A percentile compares a stretch with the other conserved stretches of the same genome.
These are phyloP conservation scores for Esox lucius DNA, from an alignment of 2,797 vertebrate genomes.

Conservation along the genomic window DNA sequence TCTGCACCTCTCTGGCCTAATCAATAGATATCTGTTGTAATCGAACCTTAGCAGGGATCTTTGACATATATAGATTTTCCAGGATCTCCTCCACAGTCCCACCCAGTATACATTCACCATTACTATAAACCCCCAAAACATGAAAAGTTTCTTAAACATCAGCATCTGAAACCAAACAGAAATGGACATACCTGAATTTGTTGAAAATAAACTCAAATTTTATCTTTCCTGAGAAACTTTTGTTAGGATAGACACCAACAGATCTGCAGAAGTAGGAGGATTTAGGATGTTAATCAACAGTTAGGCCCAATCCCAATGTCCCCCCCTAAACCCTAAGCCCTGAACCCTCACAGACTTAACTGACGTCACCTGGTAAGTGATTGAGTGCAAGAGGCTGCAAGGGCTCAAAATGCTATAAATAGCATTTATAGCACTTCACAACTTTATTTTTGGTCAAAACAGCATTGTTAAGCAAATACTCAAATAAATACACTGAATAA, in stretches of 20 bases:
- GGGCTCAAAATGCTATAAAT: too few species aligned
- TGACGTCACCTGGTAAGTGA: too few species aligned
- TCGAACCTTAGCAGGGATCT: not conserved
- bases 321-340: too few species aligned
- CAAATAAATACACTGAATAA: too few species aligned
- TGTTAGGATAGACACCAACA: not conserved
- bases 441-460: too few species aligned
- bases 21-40: constrained; percentile 6
- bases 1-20: not conserved
- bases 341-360: too few species aligned
- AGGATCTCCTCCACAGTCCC: not conserved
- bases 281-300: not conserved
- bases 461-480: too few species aligned
- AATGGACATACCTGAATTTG: not conserved
- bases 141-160: not conserved
- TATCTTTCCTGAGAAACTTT: not conserved
- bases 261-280: not conserved
- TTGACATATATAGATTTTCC: not conserved
- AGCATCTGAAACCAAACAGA: not conserved
- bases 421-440: too few species aligned
- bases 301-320: too few species aligned
- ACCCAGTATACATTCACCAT: not conserved
- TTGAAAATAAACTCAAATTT: not conserved
- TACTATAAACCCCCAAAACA: not conserved
- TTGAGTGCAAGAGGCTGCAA: too few species aligned